phyloP scores from a whole-genome alignment of 2,888 invertebrate species.

The Conistra vaccinii region DNA sequence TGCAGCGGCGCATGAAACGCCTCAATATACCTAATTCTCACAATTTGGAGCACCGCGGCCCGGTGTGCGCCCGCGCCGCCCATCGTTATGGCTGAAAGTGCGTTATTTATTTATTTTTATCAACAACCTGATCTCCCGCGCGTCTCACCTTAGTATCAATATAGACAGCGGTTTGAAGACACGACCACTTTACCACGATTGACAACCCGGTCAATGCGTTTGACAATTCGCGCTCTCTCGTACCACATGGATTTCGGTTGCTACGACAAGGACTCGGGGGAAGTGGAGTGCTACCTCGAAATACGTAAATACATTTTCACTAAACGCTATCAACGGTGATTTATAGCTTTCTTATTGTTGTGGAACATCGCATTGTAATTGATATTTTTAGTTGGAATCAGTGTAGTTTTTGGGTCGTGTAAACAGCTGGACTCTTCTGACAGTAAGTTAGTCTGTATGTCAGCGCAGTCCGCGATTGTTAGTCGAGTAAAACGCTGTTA shows the following conservation, averaged over 20 bases:
- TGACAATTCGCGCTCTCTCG: constrained; percentile 72
- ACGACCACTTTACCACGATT: constrained; percentile 79
- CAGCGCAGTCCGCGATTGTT: constrained; percentile 85
- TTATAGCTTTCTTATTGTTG: constrained; percentile 85
- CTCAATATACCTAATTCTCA: constrained; percentile 79
- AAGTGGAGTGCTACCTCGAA: constrained; percentile 93
- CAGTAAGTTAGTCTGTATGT: constrained; percentile 85
- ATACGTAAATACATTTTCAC: constrained; percentile 91
- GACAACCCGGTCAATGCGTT: constrained; percentile 80
- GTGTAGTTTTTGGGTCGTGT: constrained; percentile 89
- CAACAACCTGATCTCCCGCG: constrained; percentile 81
- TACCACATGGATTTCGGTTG: constrained; percentile 92
- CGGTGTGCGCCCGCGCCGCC: constrained; percentile 82
- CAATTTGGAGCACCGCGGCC: constrained; percentile 84
- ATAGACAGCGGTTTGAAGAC: constrained; percentile 86
- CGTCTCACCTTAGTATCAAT: constrained; percentile 84
- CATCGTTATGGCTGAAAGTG: constrained; percentile 86
- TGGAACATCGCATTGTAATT: constrained; percentile 88
- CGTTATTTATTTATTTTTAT: constrained; percentile 88
- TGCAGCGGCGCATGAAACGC: constrained; percentile 73
- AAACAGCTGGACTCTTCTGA: constrained; percentile 87
- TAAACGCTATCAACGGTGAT: constrained; percentile 82
- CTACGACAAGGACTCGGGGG: constrained; percentile 92
- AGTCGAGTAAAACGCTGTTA: constrained; percentile 81
- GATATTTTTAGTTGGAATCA: constrained; percentile 90